Evolutionary conservation across 1,140 invertebrate species (phyloP).

Genomic region (silkworm (Bombyx mori)): DNA sequence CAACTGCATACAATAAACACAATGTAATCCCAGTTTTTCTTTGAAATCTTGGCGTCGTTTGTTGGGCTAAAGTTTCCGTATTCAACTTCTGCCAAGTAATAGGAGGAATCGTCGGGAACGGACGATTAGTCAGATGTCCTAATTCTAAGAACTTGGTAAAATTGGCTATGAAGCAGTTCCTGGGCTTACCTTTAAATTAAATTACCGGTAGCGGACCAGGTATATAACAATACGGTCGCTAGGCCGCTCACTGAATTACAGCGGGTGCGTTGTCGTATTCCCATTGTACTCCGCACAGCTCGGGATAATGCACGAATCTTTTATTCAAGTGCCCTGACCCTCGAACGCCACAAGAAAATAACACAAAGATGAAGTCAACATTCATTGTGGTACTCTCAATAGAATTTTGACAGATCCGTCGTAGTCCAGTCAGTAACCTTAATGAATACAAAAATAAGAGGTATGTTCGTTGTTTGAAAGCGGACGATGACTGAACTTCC

Average conservation of each 20-base stretch:
- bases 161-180: constrained; percentile 1
- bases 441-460: constrained; percentile 4
- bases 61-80: no score
- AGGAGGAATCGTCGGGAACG: no score
- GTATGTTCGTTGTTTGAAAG: no score
- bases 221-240: constrained; percentile 39
- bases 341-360: constrained; percentile 56
- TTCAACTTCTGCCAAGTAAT: no score
- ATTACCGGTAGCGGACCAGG: constrained; percentile 21
- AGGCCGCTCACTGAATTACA: constrained; percentile 42
- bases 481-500: no score
- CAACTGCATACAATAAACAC: no score
- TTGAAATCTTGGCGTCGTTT: no score
- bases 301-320: constrained; percentile 65
- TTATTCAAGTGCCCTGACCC: constrained; percentile 65
- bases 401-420: constrained; percentile 52
- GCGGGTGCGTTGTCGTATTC: constrained; percentile 47
- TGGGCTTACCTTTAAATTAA: constrained; percentile 31
- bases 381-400: constrained; percentile 60
- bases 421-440: constrained; percentile 6
- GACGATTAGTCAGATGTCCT: neutral
- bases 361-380: constrained; percentile 56
- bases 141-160: constrained; percentile 2
- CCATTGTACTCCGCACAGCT: constrained; percentile 47
- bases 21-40: no score